Base-by-base conservation (phyloP, 2,888 invertebrate species). In the Hydriomena furcata region DNA sequence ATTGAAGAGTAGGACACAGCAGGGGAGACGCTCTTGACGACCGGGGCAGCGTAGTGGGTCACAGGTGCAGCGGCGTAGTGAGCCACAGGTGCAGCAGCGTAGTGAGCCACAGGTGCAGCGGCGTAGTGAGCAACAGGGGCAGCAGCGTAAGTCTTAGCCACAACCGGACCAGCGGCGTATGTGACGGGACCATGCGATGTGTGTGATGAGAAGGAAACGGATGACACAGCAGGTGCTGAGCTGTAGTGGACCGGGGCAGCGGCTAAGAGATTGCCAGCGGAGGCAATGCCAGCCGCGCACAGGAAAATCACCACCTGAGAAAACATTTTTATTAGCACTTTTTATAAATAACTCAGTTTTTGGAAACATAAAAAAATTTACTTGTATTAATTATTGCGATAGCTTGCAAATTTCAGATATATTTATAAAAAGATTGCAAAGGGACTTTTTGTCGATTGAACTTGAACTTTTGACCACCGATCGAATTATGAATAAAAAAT, bases 271-370 rank as follows among this genome's bases (percentile, higher is more conserved):
- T 91, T 73, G 58, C 94, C 94, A 47, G 93, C 94, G 71, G 91
- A 91, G 68, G 92, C 92, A 58, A 91, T 85, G 65, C 93, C 92
- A 79, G 92, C 89, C 66, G 91, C 83, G 73, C 93, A 91, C 71
- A 91, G 82, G 70, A 94, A 78, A 45, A 92, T 77, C 61, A 93
- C 71, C 60, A 93, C 82, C 92, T 88, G 65, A 31, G 30, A 58
- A 55, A 7, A 42, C 20, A 42, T 23, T 46, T 30, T 24, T 21
- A 7, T 41, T 38, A 53, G 23, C 30, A 36, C 27, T 53, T 44
- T n/a, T 27, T 32, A 1, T 0, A 20, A 11, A 24, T 35, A 11
- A 25, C 7, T 11, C 12, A 1, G 5, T n/a, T n/a, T n/a, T n/a
- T n/a, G n/a, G n/a, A n/a, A n/a, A n/a, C n/a, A n/a, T n/a, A n/a